Evolutionary conservation across 2,113 vertebrate genomes (phyloP).

Genomic region (Crotalus viridis): DNA sequence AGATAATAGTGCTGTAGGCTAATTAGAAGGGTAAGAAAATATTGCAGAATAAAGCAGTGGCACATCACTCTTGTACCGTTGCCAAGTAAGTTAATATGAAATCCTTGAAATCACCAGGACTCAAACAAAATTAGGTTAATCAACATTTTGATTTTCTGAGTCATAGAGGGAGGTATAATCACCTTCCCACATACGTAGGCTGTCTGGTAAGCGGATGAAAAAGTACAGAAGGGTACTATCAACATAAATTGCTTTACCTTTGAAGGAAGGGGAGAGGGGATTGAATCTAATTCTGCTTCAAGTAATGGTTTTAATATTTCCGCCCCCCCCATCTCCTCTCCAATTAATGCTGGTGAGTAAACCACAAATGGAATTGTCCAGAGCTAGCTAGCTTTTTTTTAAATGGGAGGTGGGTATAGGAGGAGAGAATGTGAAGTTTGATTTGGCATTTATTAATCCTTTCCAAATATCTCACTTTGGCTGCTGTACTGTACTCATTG

Average conservation of each 20-base stretch:
- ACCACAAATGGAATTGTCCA: not conserved
- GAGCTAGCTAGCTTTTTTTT: not conserved
- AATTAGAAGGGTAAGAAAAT: not conserved
- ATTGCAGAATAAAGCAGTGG: not conserved
- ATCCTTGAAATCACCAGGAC: not conserved
- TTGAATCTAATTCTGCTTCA: not conserved
- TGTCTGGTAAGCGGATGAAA: slow-evolving; percentile 30
- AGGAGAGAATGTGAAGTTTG: slow-evolving; percentile 41
- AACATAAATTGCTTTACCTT: slow-evolving; percentile 4
- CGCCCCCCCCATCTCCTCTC: not conserved
- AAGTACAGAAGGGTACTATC: slow-evolving; percentile 42
- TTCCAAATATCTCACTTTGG: slow-evolving; percentile 56
- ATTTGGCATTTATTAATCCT: slow-evolving; percentile 51
- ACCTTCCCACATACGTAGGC: slow-evolving; percentile 16
- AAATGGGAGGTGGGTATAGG: not conserved
- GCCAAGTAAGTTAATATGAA: not conserved
- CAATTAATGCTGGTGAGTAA: not conserved
- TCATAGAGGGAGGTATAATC: not conserved
- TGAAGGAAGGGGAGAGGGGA: not conserved
- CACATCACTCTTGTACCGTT: not conserved
- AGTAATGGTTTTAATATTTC: not conserved
- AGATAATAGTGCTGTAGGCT: not conserved
- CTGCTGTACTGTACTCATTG: slow-evolving; percentile 29
- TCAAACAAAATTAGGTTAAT: not conserved
- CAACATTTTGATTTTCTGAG: not conserved